Base-by-base conservation (phyloP, 2,797 vertebrate genomes). In the Clarias pachynema region DNA sequence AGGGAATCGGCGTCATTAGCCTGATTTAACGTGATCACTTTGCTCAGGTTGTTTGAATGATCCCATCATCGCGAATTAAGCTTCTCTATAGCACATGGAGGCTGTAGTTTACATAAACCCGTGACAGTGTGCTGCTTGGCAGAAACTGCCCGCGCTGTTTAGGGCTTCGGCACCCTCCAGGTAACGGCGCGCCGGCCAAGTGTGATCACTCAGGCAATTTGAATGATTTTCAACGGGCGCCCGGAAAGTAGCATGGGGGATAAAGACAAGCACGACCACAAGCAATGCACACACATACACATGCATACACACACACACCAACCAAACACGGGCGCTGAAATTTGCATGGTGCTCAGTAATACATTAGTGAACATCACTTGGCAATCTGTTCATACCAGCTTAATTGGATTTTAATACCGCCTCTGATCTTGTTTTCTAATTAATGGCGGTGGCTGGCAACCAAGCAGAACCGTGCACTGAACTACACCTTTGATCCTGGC, bases 321-420 rank as follows among this genome's bases (percentile, higher is more conserved):
- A 89, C 93, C 93, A 93, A 95, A 95, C 93, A 93, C 93, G 93
- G 93, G 93, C 93, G 93, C 94, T 93, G 91, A 98, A 98, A 99
- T 99, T 99, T 99, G 97, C 97, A 99, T 99, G 97, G 98, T 98
- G 97, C 97, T 99, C 98, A 98, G 98, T 99, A 98, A 99, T 98
- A 98, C 98, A 99, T 99, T 99, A 99, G 98, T 97, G 98, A 98
- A 99, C 98, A 99, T 98, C 98, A 97, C 98, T 99, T 98, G 97
- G 97, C 98, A 99, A 99, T 99, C 98, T 99, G 98, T 99, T 99
- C 97, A 98, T 99, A 98, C 93, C 91, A 91, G 92, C 94, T 95
- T 96, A 96, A 96, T 96, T 96, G 95, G 95, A 96, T 96, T 96
- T 96, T 96, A 95, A 96, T 96, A 95, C 95, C 94, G 95, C 95